Percentiles rank a stretch among this genome's conserved stretches.
phyloP scores from a whole-genome alignment of 2,797 vertebrate genomes.

The Novumbra hubbsi region DNA sequence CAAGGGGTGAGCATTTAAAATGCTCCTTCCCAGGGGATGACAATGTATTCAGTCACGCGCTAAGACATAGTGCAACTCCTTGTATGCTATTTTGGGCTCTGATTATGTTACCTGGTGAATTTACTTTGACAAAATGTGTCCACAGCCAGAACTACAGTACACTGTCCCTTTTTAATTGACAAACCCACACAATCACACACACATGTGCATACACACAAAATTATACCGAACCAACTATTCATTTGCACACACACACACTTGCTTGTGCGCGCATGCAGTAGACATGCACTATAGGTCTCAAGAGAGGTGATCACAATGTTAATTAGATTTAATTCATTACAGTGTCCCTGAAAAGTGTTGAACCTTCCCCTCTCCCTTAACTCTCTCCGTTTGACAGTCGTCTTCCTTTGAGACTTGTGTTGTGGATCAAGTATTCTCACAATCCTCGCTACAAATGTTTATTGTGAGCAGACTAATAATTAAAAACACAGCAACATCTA shows the following conservation, averaged over 20 bases:
- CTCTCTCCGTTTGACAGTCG: slow-evolving; percentile 6
- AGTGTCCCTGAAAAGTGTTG: slow-evolving; percentile 45
- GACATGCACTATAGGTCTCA: slow-evolving; percentile 29
- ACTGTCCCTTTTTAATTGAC: slow-evolving; percentile 9
- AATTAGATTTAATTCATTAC: slow-evolving; percentile 70
- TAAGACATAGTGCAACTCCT: too few species aligned
- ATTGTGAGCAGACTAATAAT: not conserved
- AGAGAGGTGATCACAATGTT: slow-evolving; percentile 48
- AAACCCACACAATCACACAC: not conserved
- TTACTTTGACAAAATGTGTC: too few species aligned
- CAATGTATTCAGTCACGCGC: too few species aligned
- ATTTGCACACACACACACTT: too few species aligned
- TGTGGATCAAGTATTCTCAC: slow-evolving; percentile 1
- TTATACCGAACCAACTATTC: too few species aligned
- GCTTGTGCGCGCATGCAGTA: too few species aligned
- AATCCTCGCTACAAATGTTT: not conserved
- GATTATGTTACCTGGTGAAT: too few species aligned
- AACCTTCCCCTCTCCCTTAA: slow-evolving; percentile 32
- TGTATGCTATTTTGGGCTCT: too few species aligned
- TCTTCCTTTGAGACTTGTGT: slow-evolving; percentile 15
- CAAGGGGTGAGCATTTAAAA: too few species aligned
- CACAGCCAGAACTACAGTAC: too few species aligned
- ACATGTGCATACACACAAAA: too few species aligned
- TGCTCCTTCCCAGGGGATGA: too few species aligned
- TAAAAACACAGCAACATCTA: slow-evolving; percentile 11